A percentile compares a stretch with the other conserved stretches of the same genome.
phyloP scores from a whole-genome alignment of 2,888 invertebrate genomes.

The Pristionchus fissidentatus region DNA sequence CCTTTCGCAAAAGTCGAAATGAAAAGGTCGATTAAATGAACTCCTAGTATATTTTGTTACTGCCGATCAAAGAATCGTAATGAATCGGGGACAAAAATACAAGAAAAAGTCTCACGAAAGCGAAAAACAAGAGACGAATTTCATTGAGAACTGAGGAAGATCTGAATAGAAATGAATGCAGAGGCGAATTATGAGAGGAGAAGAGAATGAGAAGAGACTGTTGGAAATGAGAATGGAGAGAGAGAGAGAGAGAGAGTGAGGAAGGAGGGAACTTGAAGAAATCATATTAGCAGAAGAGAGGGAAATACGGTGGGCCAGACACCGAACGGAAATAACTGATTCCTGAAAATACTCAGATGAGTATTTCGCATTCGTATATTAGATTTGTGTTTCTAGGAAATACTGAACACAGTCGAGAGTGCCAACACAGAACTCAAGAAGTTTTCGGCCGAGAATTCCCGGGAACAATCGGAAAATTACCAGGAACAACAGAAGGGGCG shows the following conservation, averaged over 20 bases:
- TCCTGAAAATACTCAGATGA: no score
- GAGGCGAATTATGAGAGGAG: background rate
- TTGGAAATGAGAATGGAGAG: background rate
- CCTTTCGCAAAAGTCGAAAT: background rate
- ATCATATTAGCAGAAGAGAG: background rate
- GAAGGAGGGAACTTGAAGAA: background rate
- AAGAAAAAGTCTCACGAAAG: background rate
- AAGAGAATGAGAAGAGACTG: background rate
- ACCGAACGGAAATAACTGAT: no score
- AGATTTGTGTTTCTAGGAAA: no score
- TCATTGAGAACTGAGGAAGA: background rate
- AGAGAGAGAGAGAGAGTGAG: constrained; percentile 1
- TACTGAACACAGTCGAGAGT: no score
- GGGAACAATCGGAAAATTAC: no score
- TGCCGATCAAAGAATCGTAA: constrained; percentile 1
- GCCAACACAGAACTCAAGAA: no score
- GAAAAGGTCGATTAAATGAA: background rate
- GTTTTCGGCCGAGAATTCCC: no score
- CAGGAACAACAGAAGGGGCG: no score
- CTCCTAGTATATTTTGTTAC: background rate
- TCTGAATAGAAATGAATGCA: background rate
- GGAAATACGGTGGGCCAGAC: no score
- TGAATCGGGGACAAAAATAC: background rate
- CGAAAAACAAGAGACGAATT: background rate
- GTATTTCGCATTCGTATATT: no score